A percentile compares a stretch with the other conserved stretches of the same genome.
These are phyloP conservation scores for Sylvilagus bachmani DNA, from an alignment of 2,113 vertebrate species.

Conservation along the genomic window DNA sequence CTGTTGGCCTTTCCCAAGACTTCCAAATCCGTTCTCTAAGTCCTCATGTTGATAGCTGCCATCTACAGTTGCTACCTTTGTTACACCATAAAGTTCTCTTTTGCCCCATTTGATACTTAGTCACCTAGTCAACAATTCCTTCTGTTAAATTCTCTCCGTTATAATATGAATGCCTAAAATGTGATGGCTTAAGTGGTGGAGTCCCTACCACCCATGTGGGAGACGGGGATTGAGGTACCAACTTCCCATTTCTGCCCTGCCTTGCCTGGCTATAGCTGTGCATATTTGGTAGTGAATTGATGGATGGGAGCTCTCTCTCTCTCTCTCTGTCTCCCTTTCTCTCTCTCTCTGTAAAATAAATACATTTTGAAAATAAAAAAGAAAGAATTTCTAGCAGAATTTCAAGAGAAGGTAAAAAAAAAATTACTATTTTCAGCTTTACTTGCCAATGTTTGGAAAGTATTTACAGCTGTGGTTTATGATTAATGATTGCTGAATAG, in stretches of 20 bases:
- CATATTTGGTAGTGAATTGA: too few relatives aligned
- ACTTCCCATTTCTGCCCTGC: too few relatives aligned
- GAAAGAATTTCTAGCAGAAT: constrained; percentile 77
- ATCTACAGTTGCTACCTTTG: too few relatives aligned
- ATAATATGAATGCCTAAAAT: constrained; percentile 75
- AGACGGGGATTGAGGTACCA: too few relatives aligned
- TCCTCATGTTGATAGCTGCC: fast-evolving
- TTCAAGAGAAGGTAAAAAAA: constrained; percentile 92
- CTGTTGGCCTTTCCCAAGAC: not conserved
- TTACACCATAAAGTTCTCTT: not conserved
- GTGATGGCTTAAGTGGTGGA: too few relatives aligned
- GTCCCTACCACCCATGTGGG: too few relatives aligned
- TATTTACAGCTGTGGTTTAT: constrained; percentile 87
- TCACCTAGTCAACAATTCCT: not conserved
- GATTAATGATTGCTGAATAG: constrained; percentile 69
- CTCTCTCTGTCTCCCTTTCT: too few relatives aligned
- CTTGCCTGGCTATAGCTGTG: too few relatives aligned
- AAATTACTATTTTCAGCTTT: constrained; percentile 94
- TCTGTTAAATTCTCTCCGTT: not conserved
- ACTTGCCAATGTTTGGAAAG: constrained; percentile 93
- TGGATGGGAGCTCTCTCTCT: too few relatives aligned
- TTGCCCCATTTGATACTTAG: not conserved
- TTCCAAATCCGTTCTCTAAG: not conserved
- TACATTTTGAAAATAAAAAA: too few relatives aligned
- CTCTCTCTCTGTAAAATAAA: too few relatives aligned